Base-by-base conservation (phyloP, 2,113 vertebrate species). In the Donacobius atricapilla region DNA sequence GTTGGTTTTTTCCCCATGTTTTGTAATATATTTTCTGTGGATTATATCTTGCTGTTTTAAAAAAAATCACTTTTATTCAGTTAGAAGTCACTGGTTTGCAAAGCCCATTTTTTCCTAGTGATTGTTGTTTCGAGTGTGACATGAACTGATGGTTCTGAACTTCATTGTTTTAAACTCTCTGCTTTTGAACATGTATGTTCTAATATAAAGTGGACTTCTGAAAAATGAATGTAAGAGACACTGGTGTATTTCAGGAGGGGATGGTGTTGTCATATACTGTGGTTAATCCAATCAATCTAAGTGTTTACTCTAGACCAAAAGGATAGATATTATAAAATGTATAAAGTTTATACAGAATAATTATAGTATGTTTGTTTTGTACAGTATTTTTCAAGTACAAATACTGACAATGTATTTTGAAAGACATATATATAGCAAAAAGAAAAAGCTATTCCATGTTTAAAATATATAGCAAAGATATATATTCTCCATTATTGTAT, bases 341-440 rank as follows among this genome's bases (percentile, higher is more conserved):
- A 97, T 98, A 99, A 98, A 99, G 98, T 99, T 99, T 99, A 98
- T 98, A 99, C 98, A 98, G 98, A 99, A 98, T 96, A 98, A 98
- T 98, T 98, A 98, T 98, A 98, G 97, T 98, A 98, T 97, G 97
- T 98, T 97, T 13, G 98, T 98, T 99, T 99, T 99, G 98, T 99
- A 99, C 98, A 98, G 98, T 98, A 98, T 98, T 98, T 99, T 99
- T 99, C 98, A 98, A 98, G 98, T 98, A 98, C 98, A 98, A 98
- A 98, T 98, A 98, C 98, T 98, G 98, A 98, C 97, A 97, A 96
- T 98, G 98, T 99, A 98, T 99, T 98, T 98, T 98, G 96, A 96
- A 97, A 98, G 96, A 98, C 98, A 98, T 98, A 98, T 98, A 97
- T 98, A 98, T 97, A 98, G 83, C 96, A 97, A 98, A 98, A 95